These are phyloP conservation scores for Trogon surrucura DNA, from an alignment of 2,113 vertebrate species.

Conservation along the genomic window DNA sequence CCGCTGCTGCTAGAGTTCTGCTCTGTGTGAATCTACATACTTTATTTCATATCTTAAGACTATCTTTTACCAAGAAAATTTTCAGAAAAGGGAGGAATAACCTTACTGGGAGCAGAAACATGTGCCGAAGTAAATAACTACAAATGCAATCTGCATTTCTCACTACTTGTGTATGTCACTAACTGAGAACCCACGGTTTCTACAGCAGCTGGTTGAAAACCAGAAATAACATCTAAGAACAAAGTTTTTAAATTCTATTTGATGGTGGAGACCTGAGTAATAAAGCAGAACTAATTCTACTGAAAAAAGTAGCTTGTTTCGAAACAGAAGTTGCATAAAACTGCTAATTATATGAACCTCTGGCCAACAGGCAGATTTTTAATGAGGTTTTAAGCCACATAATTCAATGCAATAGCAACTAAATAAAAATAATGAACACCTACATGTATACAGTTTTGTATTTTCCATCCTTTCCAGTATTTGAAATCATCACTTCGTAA, in stretches of 20 bases:
- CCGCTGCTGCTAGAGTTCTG: background rate
- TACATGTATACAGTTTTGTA: constrained; percentile 87
- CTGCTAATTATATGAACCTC: background rate
- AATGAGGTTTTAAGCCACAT: background rate
- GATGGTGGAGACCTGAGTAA: background rate
- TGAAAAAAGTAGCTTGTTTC: background rate
- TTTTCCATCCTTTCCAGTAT: constrained; percentile 89
- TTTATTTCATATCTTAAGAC: background rate
- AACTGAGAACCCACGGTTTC: background rate
- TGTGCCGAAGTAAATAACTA: background rate
- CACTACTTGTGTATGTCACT: background rate
- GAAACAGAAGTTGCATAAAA: background rate
- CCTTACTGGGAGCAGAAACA: background rate
- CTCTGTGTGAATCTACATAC: background rate
- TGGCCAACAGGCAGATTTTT: background rate
- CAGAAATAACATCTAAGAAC: background rate
- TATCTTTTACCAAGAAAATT: background rate
- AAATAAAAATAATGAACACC: constrained; percentile 46
- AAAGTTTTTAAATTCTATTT: background rate
- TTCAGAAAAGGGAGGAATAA: background rate
- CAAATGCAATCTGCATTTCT: background rate
- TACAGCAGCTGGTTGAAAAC: background rate
- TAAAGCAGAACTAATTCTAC: background rate
- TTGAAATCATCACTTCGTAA: constrained; percentile 89
- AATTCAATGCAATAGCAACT: background rate